phyloP scores from a whole-genome alignment of 1,140 invertebrate genomes.

The Tetraneura akinire region DNA sequence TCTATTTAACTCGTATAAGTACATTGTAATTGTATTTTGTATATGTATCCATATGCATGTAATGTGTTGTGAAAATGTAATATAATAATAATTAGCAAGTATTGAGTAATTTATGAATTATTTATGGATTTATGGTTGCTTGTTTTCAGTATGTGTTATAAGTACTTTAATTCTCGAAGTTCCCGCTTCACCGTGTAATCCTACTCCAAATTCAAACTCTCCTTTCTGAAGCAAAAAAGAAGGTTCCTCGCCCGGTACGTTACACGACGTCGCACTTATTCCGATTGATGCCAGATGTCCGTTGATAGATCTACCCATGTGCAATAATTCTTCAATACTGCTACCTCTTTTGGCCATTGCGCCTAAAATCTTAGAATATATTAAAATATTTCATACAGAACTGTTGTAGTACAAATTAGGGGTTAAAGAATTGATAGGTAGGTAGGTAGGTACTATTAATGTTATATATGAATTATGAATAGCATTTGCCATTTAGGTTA shows the following conservation, averaged over 20 bases:
- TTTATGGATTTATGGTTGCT: too few relatives aligned
- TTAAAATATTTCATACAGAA: too few relatives aligned
- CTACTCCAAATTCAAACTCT: constrained; percentile 80
- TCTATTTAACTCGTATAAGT: not conserved
- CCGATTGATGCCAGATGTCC: constrained; percentile 72
- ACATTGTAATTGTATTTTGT: too few relatives aligned
- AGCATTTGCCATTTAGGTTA: too few relatives aligned
- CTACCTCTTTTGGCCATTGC: constrained; percentile 69
- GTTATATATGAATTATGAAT: too few relatives aligned
- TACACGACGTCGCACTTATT: constrained; percentile 71
- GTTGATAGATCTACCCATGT: constrained; percentile 60
- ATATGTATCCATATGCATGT: too few relatives aligned
- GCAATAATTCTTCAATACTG: constrained; percentile 62
- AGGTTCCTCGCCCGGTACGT: constrained; percentile 68
- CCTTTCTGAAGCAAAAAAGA: constrained; percentile 69
- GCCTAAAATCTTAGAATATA: constrained; percentile 78
- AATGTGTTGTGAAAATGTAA: too few relatives aligned
- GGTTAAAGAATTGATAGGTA: too few relatives aligned
- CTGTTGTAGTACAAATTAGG: too few relatives aligned
- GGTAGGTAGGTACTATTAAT: too few relatives aligned
- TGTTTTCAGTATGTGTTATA: not conserved
- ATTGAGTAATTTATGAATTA: too few relatives aligned
- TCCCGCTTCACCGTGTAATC: constrained; percentile 86
- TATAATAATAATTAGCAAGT: too few relatives aligned
- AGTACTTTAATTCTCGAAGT: constrained; percentile 69